These are phyloP conservation scores for Rotaria socialis DNA, from an alignment of 2,888 invertebrate genomes.

Conservation along the genomic window DNA sequence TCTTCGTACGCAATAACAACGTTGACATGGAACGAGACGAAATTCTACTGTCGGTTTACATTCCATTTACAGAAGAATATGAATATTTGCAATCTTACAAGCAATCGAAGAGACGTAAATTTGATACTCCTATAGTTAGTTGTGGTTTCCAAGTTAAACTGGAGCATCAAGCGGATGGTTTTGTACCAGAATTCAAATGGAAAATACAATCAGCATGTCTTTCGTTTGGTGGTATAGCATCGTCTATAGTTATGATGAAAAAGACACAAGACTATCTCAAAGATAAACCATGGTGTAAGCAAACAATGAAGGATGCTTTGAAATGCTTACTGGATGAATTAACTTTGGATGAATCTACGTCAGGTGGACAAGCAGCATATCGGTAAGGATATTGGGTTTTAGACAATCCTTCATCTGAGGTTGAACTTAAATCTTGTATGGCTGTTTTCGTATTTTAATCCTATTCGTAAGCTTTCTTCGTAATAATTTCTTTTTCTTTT, in stretches of 20 bases:
- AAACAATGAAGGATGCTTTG: not conserved
- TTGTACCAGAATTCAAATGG: not conserved
- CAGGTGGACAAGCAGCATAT: not conserved
- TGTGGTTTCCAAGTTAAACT: slow-evolving; percentile 71
- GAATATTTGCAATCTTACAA: slow-evolving; percentile 77
- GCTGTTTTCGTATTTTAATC: no score
- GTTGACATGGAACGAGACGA: slow-evolving; percentile 71
- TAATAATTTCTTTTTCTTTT: no score
- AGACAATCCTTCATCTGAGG: no score
- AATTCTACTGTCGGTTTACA: slow-evolving; percentile 70
- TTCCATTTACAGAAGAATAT: slow-evolving; percentile 68
- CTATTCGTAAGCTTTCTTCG: no score
- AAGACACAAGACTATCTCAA: slow-evolving; percentile 6
- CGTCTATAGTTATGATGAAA: slow-evolving; percentile 72
- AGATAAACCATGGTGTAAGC: slow-evolving; percentile 5
- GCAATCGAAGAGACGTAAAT: slow-evolving; percentile 82
- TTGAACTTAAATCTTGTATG: no score
- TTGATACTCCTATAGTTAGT: slow-evolving; percentile 92
- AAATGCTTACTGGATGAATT: no score
- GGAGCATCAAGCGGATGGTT: slow-evolving; percentile 50
- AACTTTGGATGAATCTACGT: no score
- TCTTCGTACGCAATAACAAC: slow-evolving; percentile 76
- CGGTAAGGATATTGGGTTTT: no score
- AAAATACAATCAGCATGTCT: slow-evolving; percentile 64
- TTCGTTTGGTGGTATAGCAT: slow-evolving; percentile 86